Conservation (phyloP, 1,140 invertebrate species). For the Papilio polyxenes region DNA sequence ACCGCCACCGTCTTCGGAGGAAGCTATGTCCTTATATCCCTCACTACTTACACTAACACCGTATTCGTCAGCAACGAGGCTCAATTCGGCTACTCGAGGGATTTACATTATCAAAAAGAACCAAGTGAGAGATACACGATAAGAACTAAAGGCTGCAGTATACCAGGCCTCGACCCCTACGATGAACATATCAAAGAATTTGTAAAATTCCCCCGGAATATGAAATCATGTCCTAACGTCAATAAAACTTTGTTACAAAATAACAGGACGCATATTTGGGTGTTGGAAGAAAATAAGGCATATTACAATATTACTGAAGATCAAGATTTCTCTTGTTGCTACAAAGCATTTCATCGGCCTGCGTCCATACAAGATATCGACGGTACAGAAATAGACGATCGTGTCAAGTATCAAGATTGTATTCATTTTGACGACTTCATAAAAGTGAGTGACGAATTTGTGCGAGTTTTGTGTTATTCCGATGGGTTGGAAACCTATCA, state of each 20-base stretch:
- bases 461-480: constrained; percentile 81
- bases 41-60: constrained; percentile 23
- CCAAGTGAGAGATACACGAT: constrained; percentile 77
- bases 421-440: constrained; percentile 67
- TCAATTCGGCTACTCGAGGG: constrained; percentile 8
- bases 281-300: constrained; percentile 63
- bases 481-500: constrained; percentile 79
- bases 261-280: constrained; percentile 82
- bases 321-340: constrained; percentile 82
- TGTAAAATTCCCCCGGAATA: constrained; percentile 47
- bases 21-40: constrained; percentile 34
- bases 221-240: constrained; percentile 57
- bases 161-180: constrained; percentile 87
- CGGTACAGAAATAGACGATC: constrained; percentile 61
- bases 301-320: constrained; percentile 65
- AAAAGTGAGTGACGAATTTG: constrained; percentile 81
- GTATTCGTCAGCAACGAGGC: constrained; percentile 12
- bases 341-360: constrained; percentile 81
- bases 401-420: constrained; percentile 65
- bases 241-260: constrained; percentile 80
- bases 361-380: constrained; percentile 62
- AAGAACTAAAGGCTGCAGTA: constrained; percentile 87
- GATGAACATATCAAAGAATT: constrained; percentile 77
- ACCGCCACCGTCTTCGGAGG: constrained; percentile 31
- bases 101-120: neutral